These are phyloP conservation scores for Calosoma granatense DNA, from an alignment of 1,140 invertebrate species.

Conservation along the genomic window DNA sequence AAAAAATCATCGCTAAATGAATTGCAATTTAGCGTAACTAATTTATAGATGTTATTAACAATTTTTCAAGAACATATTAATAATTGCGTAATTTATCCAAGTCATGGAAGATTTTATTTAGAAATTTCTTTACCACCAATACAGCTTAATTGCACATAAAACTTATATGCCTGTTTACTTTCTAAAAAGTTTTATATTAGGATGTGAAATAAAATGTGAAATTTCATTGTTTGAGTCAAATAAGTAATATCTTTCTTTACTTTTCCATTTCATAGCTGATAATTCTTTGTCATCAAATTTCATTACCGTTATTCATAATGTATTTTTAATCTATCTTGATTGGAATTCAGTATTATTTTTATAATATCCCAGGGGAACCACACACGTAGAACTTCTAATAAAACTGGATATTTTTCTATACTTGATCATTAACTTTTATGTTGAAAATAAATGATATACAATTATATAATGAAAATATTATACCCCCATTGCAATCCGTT, in stretches of 20 bases:
- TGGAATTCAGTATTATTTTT: too few species aligned
- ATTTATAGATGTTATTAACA: neutral
- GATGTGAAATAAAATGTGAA: too few species aligned
- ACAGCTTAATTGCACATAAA: neutral
- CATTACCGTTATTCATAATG: too few species aligned
- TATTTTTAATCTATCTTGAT: too few species aligned
- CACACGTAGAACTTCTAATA: neutral
- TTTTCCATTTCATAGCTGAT: too few species aligned
- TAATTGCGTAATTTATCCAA: neutral
- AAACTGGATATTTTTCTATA: neutral
- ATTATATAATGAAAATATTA: neutral
- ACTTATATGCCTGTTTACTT: too few species aligned
- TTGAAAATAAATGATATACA: neutral
- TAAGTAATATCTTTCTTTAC: too few species aligned
- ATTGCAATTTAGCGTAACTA: neutral
- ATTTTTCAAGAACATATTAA: neutral
- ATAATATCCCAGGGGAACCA: too few species aligned
- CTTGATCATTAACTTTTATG: neutral
- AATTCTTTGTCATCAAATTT: too few species aligned
- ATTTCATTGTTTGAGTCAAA: too few species aligned
- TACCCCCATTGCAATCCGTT: neutral
- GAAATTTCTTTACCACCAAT: neutral
- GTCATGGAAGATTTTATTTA: too few species aligned
- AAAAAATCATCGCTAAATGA: neutral
- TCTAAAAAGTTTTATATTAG: too few species aligned